phyloP scores from a whole-genome alignment of 2,797 vertebrate genomes.

The Gobio occitaniae region DNA sequence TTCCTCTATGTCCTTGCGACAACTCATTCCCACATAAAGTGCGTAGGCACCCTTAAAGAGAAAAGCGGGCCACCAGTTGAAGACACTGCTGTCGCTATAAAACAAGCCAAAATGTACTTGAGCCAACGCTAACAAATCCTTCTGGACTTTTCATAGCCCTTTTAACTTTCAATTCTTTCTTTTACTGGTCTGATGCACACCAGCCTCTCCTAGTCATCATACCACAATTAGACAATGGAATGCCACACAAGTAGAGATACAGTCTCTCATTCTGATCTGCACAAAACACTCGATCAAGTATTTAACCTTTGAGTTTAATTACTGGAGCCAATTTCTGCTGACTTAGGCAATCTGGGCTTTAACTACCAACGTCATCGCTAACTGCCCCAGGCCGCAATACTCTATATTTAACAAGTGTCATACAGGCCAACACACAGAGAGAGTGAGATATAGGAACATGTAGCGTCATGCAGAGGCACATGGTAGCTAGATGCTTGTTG shows the following conservation, averaged over 20 bases:
- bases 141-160: slow-evolving; percentile 26
- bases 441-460: slow-evolving; percentile 42
- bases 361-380: slow-evolving; percentile 43
- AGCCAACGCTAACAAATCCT: slow-evolving; percentile 31
- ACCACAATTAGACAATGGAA: slow-evolving; percentile 5
- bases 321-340: slow-evolving; percentile 45
- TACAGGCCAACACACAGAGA: slow-evolving; percentile 36
- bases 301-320: slow-evolving; percentile 41
- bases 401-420: slow-evolving; percentile 50
- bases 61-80: neutral
- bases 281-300: slow-evolving; percentile 23
- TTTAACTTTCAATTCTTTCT: slow-evolving; percentile 27
- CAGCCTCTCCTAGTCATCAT: neutral
- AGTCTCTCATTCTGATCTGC: slow-evolving; percentile 5
- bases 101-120: slow-evolving; percentile 13
- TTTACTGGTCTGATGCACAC: slow-evolving; percentile 1
- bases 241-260: slow-evolving; percentile 14
- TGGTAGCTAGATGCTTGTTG: slow-evolving; percentile 4
- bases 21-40: neutral
- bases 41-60: slow-evolving; percentile 1
- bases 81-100: slow-evolving; percentile 17
- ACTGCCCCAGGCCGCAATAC: slow-evolving; percentile 42
- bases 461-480: slow-evolving; percentile 43
- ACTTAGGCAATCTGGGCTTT: slow-evolving; percentile 46
- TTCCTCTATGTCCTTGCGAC: neutral